Conservation (phyloP, 1,140 invertebrate species). For the Melanaphis sacchari region DNA sequence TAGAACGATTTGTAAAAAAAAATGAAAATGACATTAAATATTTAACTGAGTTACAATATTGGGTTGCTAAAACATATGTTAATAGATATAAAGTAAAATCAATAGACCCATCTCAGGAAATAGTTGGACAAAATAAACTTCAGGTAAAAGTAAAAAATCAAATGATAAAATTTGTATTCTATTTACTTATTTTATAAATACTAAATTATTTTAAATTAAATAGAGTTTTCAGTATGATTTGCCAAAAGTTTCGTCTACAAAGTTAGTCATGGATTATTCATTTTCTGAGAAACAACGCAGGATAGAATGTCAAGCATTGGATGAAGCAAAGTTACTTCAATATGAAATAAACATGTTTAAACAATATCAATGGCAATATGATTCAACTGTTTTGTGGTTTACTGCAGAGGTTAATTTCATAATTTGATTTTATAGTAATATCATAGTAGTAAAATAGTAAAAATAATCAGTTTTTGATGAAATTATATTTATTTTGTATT, state of each 20-base stretch:
- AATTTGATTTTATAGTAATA: not conserved
- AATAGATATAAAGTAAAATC: conserved; percentile 29
- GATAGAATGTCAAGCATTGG: conserved; percentile 38
- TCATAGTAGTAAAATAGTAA: not conserved
- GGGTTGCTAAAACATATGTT: conserved; percentile 13
- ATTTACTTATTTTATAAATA: not conserved
- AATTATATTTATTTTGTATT: not conserved
- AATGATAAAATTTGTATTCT: not conserved
- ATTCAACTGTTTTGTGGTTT: not conserved
- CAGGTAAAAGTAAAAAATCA: conserved; percentile 19
- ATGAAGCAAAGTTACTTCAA: conserved; percentile 52
- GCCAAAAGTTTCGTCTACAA: conserved; percentile 8
- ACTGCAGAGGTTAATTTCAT: conserved; percentile 23
- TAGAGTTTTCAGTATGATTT: conserved; percentile 29
- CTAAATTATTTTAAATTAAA: not conserved
- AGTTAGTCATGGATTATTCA: conserved; percentile 21
- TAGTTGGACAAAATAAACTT: conserved; percentile 48
- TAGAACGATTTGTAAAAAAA: conserved; percentile 18
- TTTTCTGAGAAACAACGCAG: conserved; percentile 48
- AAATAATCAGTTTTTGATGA: not conserved
- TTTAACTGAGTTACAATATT: conserved; percentile 21
- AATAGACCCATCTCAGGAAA: conserved; percentile 18
- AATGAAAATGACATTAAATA: not conserved
- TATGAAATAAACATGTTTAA: conserved; percentile 18
- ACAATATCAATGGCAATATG: conserved; percentile 25